These are phyloP conservation scores for Choristoneura fumiferana DNA, from an alignment of 1,140 invertebrate species.

Conservation along the genomic window DNA sequence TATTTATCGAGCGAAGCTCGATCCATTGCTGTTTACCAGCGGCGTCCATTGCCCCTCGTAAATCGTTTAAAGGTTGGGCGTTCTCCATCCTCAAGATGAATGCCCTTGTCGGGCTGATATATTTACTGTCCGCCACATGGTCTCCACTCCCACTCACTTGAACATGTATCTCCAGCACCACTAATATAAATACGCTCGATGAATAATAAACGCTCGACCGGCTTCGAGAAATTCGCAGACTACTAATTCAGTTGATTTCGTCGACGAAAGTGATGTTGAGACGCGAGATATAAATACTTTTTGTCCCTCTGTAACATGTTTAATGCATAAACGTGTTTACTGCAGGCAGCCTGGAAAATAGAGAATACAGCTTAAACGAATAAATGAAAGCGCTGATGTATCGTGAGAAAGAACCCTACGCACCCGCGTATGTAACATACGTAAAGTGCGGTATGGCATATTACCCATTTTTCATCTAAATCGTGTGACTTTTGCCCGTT, in stretches of 20 bases:
- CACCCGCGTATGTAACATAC: constrained; percentile 31
- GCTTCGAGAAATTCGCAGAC: not conserved
- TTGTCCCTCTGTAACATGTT: no score
- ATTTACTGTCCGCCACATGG: constrained; percentile 61
- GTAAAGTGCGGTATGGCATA: constrained; percentile 45
- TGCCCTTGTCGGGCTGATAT: constrained; percentile 66
- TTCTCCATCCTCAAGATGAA: constrained; percentile 67
- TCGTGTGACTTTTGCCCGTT: constrained; percentile 54
- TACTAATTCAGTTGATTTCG: not conserved
- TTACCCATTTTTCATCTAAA: constrained; percentile 59
- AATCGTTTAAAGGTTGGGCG: constrained; percentile 72
- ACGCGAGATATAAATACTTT: no score
- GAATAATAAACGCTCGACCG: constrained; percentile 34
- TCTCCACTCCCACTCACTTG: constrained; percentile 40
- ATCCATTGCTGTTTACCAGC: constrained; percentile 55
- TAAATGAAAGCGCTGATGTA: constrained; percentile 32
- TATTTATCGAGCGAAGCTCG: constrained; percentile 51
- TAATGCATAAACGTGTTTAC: no score
- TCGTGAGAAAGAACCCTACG: constrained; percentile 20
- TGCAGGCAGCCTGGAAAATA: constrained; percentile 11
- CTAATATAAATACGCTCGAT: constrained; percentile 42
- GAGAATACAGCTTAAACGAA: constrained; percentile 25
- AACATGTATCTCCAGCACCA: constrained; percentile 44
- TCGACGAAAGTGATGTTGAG: not conserved
- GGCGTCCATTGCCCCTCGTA: constrained; percentile 56